Base-by-base conservation (phyloP, 2,113 vertebrate species). In the Aythya baeri region DNA sequence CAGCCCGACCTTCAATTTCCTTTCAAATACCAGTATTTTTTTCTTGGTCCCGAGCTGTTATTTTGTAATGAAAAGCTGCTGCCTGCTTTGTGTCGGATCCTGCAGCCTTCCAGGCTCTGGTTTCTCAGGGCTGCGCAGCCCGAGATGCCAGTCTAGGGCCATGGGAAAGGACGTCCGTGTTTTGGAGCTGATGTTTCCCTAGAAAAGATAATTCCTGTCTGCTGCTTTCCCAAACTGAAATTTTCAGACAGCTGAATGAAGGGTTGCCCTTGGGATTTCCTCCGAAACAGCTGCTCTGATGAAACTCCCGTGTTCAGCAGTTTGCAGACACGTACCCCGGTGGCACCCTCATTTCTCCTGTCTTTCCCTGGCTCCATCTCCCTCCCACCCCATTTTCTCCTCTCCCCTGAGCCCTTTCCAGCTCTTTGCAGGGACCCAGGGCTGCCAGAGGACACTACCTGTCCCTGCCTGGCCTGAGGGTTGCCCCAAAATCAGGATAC, bases 51-150 rank as follows among this genome's bases (percentile, higher is more conserved):
- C 6, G 12, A 68, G 10, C 11, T 59, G 32, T 11, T 7, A 9
- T 43, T 91, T 85, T 46, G 13, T 61, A 85, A 80, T 31, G 20
- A 76, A 83, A 34, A 0, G 0, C 22, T 1, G 11, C 17, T 83
- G 31, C 16, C 9, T 6, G 2, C 80, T 90, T 44, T 4, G 2
- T 27, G 17, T 50, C 2, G 1, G 15, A 26, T 82, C 44, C 32
- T 0, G 1, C 17, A 2, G 36, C 74, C 36, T 58, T 72, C 17
- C 23, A 0, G 1, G 55, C 44, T 84, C 55, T 1, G 0, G 32
- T 72, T 79, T 75, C 54, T 75, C 67, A 31, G 29, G 27, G 70
- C 21, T 72, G 22, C 66, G 38, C 73, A 46, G 65, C 38, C 55
- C 52, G 29, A 34, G 74, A 57, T 73, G 38, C 44, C 75, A 73